Evolutionary conservation across 2,113 vertebrate species (phyloP).

Genomic region (Melanocharis versteri): DNA sequence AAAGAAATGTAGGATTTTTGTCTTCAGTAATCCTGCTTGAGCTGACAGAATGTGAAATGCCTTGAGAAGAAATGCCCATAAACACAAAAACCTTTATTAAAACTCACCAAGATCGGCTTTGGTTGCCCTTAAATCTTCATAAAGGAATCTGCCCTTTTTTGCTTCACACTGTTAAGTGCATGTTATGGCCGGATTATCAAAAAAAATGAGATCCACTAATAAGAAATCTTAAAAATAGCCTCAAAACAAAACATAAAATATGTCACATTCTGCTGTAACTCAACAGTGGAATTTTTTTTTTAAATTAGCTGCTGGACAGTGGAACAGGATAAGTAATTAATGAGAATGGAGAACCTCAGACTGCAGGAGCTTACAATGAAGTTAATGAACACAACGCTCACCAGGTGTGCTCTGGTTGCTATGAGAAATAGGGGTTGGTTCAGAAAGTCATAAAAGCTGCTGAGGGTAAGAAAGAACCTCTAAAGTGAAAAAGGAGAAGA

Average conservation of each 20-base stretch:
- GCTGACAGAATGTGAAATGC: not conserved
- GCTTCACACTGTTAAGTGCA: rapidly evolving
- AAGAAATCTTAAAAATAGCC: not conserved
- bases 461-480: not conserved
- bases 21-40: not conserved
- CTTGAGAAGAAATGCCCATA: not conserved
- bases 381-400: not conserved
- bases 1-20: not conserved
- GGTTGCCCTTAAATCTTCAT: not conserved
- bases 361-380: not conserved
- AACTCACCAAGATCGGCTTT: not conserved
- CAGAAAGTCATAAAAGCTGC: not conserved
- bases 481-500: not conserved
- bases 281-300: not conserved
- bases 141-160: not conserved
- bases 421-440: not conserved
- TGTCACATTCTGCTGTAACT: not conserved
- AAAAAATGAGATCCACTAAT: not conserved
- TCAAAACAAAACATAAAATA: no score
- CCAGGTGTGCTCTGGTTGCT: not conserved
- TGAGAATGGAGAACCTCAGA: not conserved
- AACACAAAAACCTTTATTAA: not conserved
- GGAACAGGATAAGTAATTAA: not conserved
- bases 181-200: not conserved
- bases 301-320: not conserved